Conservation (phyloP, 2,888 invertebrate species). For the Tuberolachnus salignus region DNA sequence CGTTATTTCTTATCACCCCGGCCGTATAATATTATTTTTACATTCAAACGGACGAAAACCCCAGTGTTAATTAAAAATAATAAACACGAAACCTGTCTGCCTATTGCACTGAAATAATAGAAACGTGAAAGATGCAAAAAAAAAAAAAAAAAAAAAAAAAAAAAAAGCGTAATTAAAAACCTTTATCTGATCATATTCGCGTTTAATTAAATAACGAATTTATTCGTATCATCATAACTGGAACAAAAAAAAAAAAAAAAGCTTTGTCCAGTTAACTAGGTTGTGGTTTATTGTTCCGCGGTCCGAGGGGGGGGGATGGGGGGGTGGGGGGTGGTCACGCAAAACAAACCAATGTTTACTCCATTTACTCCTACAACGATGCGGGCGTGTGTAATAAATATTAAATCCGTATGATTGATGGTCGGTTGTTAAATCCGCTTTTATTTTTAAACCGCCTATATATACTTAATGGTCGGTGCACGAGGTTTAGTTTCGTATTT, state of each 20-base stretch:
- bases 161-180: slow-evolving; percentile 51
- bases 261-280: slow-evolving; percentile 23
- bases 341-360: slow-evolving; percentile 36
- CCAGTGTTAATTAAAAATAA: slow-evolving; percentile 48
- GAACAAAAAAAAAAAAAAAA: slow-evolving; percentile 26
- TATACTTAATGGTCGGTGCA: slow-evolving; percentile 14
- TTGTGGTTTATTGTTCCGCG: slow-evolving; percentile 36
- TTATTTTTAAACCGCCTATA: slow-evolving; percentile 44
- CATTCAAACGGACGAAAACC: slow-evolving; percentile 12
- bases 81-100: not conserved
- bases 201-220: slow-evolving; percentile 37
- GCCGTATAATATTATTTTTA: not conserved
- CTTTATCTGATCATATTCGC: slow-evolving; percentile 48
- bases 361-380: not conserved
- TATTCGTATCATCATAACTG: not conserved
- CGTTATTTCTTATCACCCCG: slow-evolving; percentile 9
- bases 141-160: slow-evolving; percentile 26
- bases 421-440: slow-evolving; percentile 33
- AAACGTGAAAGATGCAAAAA: slow-evolving; percentile 19
- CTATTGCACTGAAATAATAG: slow-evolving; percentile 12
- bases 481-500: no score
- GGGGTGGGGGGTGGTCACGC: not conserved
- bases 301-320: no score
- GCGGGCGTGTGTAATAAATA: slow-evolving; percentile 6
- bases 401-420: slow-evolving; percentile 46